Base-by-base conservation (phyloP, 2,888 invertebrate genomes). In the Athetis lepigone region DNA sequence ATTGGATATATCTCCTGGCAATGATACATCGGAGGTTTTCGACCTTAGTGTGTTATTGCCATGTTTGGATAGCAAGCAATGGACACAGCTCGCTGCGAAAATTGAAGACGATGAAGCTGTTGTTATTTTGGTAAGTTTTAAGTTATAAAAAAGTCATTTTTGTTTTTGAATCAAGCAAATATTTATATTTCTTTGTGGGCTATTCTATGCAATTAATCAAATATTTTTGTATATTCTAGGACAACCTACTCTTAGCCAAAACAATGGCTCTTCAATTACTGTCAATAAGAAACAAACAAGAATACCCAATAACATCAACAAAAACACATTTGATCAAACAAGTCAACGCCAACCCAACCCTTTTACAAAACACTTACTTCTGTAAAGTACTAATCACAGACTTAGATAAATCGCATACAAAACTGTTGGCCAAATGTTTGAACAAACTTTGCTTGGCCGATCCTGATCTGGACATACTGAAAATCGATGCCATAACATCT, bases 281-380 rank as follows among this genome's bases (percentile, higher is more conserved):
- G 9, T 67, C 82, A 52, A 64, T 76, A 18, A 80, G 68, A 25
- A 79, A 84, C 42, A 61, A 74, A 4, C 64, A 79, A 39, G 66
- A 79, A 37, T 55, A 74, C 29, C 29, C 37, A 21, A 75, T 50
- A 37, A 58, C 69, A 13, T 65, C 81, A 63, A 87, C 85, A 2
- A 92, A 91, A 84, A 76, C 85, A 25, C 79, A 92, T 76, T 66
- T 94, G 42, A 86, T 95, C 7, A 88, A 91, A 76, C 85, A 89
- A 75, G 68, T 93, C 1, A 75, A 74, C 0, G 51, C 76, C 13
- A 81, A 86, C 36, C 80, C 87, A 18, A 71, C 84, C 23, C 58
- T 87, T n/a, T 63, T 91, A 37, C 68, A 81, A 36, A 85, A 87
- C 43, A 83, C 80, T 16, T 87, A 87, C 54, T 85, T 89, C 42